A percentile compares a stretch with the other conserved stretches of the same genome.
These are phyloP conservation scores for Olivierus martensii DNA, from an alignment of 1,140 invertebrate species.

Conservation along the genomic window DNA sequence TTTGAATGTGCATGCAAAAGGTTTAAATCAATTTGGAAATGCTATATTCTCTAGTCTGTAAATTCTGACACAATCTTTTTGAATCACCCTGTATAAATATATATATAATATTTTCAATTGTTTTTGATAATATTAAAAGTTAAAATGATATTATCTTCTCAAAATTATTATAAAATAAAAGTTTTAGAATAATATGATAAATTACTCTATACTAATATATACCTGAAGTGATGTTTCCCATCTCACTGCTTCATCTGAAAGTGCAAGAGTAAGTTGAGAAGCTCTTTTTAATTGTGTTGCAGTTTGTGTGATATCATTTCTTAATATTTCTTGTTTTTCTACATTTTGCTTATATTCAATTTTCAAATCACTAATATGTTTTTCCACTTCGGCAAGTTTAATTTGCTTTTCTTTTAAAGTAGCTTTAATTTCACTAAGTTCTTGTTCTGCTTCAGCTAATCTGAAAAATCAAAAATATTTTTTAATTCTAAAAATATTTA, in stretches of 20 bases:
- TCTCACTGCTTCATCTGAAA: constrained; percentile 65
- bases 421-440: constrained; percentile 73
- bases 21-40: no score
- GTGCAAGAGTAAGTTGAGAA: constrained; percentile 61
- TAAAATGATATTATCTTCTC: no score
- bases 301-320: constrained; percentile 53
- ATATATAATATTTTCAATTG: no score
- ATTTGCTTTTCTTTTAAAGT: constrained; percentile 73
- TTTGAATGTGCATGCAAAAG: no score
- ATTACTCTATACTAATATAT: no score
- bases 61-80: no score
- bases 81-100: no score
- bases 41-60: no score
- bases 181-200: no score
- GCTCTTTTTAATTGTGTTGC: constrained; percentile 59
- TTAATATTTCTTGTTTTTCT: constrained; percentile 41
- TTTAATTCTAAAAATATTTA: no score
- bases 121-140: no score
- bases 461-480: constrained; percentile 30
- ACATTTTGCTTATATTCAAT: constrained; percentile 36
- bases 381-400: constrained; percentile 30
- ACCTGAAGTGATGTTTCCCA: constrained; percentile 63
- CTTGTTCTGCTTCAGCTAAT: constrained; percentile 59
- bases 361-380: constrained; percentile 32
- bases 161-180: no score